Percentiles rank a stretch among this genome's conserved stretches.
phyloP scores from a whole-genome alignment of 2,797 vertebrate species.

The Lutjanus campechanus region DNA sequence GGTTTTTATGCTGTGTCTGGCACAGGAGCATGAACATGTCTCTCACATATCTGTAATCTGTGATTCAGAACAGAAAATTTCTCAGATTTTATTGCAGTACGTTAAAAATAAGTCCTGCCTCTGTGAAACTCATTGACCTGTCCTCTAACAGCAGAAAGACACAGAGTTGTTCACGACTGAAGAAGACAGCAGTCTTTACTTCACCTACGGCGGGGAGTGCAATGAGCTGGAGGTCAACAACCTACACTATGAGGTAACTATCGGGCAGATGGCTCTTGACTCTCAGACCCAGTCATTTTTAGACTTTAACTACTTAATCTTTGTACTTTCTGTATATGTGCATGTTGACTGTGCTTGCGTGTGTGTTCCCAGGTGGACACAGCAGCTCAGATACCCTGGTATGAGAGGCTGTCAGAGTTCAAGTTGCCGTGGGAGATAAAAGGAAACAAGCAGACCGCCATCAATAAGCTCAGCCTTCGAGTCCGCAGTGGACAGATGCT shows the following conservation, averaged over 20 bases:
- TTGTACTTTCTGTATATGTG: neutral
- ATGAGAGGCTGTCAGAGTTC: constrained; percentile 91
- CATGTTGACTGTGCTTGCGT: neutral
- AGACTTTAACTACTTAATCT: neutral
- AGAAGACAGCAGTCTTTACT: constrained; percentile 95
- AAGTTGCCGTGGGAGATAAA: constrained; percentile 91
- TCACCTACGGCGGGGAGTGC: constrained; percentile 92
- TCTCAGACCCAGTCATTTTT: neutral
- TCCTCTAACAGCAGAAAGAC: constrained; percentile 73
- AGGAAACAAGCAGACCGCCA: constrained; percentile 84
- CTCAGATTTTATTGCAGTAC: constrained; percentile 1
- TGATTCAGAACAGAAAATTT: neutral
- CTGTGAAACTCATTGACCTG: neutral
- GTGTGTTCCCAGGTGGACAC: constrained; percentile 87
- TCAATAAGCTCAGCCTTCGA: constrained; percentile 91
- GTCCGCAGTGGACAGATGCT: constrained; percentile 96
- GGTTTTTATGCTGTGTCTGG: neutral
- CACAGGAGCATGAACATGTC: too few relatives aligned
- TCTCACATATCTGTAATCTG: neutral
- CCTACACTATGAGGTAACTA: constrained; percentile 92
- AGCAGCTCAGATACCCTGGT: constrained; percentile 95
- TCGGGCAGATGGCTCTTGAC: neutral
- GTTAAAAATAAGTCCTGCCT: neutral
- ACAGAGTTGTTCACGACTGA: constrained; percentile 90
- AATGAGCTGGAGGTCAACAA: constrained; percentile 92